A percentile compares a stretch with the other conserved stretches of the same genome.
phyloP scores from a whole-genome alignment of 2,888 invertebrate species.

The Tortrix viridana region DNA sequence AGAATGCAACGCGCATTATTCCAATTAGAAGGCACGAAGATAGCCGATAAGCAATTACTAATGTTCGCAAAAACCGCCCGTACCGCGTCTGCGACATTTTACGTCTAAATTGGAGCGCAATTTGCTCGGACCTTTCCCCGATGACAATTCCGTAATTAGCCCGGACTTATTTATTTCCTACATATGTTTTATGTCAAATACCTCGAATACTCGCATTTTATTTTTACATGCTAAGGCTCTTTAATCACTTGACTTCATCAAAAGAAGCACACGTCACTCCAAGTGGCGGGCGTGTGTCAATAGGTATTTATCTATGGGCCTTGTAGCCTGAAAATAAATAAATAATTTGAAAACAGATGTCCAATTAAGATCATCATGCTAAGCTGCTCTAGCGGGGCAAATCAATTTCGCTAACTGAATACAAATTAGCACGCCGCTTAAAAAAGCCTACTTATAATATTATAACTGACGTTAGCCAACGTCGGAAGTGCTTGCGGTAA shows the following conservation, averaged over 20 bases:
- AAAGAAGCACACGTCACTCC: slow-evolving; percentile 23
- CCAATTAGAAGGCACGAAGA: slow-evolving; percentile 52
- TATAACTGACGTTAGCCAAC: slow-evolving; percentile 42
- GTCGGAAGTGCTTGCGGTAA: slow-evolving; percentile 47
- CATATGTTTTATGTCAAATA: slow-evolving; percentile 28
- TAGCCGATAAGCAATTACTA: slow-evolving; percentile 56
- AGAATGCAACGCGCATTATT: slow-evolving; percentile 38
- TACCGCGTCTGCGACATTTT: slow-evolving; percentile 55
- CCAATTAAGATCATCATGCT: slow-evolving; percentile 27
- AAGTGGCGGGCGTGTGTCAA: slow-evolving; percentile 18
- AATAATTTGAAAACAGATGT: slow-evolving; percentile 28
- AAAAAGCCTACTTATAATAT: slow-evolving; percentile 40
- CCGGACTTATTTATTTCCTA: slow-evolving; percentile 60
- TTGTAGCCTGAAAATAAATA: too few relatives aligned
- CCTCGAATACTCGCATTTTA: slow-evolving; percentile 3
- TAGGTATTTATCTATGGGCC: too few relatives aligned
- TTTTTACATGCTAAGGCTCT: neutral
- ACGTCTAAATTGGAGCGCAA: slow-evolving; percentile 71
- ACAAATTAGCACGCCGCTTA: slow-evolving; percentile 23
- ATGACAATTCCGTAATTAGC: slow-evolving; percentile 71
- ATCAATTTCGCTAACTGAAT: slow-evolving; percentile 35
- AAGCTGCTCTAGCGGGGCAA: slow-evolving; percentile 17
- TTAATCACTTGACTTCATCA: slow-evolving; percentile 18
- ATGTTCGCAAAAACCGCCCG: slow-evolving; percentile 59
- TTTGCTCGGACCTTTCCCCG: slow-evolving; percentile 60